Base-by-base conservation (phyloP, 2,888 invertebrate genomes). In the Athalia circularis region DNA sequence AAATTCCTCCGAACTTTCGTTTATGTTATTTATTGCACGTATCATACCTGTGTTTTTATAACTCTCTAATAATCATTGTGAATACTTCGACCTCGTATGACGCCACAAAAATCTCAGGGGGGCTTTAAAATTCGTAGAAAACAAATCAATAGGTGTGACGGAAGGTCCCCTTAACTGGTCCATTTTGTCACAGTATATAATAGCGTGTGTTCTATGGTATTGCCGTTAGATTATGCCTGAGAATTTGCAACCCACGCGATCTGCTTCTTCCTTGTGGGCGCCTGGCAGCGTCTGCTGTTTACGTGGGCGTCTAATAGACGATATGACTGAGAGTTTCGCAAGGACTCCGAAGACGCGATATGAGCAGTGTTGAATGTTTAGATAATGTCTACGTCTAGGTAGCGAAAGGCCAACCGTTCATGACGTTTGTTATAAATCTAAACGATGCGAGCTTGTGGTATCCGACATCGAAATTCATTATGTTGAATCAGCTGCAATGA, bases 241-340 rank as follows among this genome's bases (percentile, higher is more conserved):
- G 72, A 59, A 72, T 72, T 50, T 8, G 13, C 11, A n/a, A 47
- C 72, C 72, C 72, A 72, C 57, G 72, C 59, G 8, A 72, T 72
- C 59, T 4, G 9, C 57, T 47, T 47, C 47, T 59, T 72, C 45
- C 15, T 59, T 13, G 72, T 59, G 57, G 72, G 57, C 72, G 72
- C 59, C 72, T 45, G 59, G 59, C 45, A 72, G 72, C 45, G 68
- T 68, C 52, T 15, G 52, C 54, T 65, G 6, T 15, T 29, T 15
- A 43, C 52, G 68, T 29, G 45, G 13, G 72, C 57, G 72, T 72
- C n/a, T 72, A 57, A 47, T 13, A 45, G 59, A 72, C 29, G 2
- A 29, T 29, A 59, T 54, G 50, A 65, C 64, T n/a, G n/a, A 11
- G 48, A 43, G 11, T 72, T 72, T 72, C 59, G 72, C 72, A 57